These are phyloP conservation scores for Drosophila anceps DNA, from an alignment of 2,888 invertebrate genomes.

Conservation along the genomic window DNA sequence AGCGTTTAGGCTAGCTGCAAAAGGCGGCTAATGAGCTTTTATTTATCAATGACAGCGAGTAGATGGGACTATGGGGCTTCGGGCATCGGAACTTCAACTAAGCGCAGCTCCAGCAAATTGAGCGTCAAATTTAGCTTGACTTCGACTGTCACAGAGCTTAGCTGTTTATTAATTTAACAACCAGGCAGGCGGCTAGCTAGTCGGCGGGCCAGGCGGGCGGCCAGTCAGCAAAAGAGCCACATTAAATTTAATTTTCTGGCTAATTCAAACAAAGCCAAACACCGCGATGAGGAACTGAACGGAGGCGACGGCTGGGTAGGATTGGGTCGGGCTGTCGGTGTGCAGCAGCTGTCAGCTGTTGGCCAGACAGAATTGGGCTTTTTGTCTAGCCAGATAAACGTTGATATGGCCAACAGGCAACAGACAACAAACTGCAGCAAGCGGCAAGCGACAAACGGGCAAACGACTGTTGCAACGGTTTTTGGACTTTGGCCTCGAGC, in stretches of 20 bases:
- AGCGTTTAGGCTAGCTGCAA: constrained; percentile 43
- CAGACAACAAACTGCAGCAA: constrained; percentile 1
- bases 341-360: constrained; percentile 63
- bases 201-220: constrained; percentile 9
- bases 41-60: constrained; percentile 74
- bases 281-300: constrained; percentile 1
- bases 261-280: constrained; percentile 55
- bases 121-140: constrained; percentile 70
- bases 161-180: constrained; percentile 74
- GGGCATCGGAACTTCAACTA: constrained; percentile 12
- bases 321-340: constrained; percentile 18
- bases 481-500: constrained; percentile 72
- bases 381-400: constrained; percentile 74
- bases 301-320: background rate
- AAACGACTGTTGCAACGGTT: constrained; percentile 65
- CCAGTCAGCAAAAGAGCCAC: constrained; percentile 23
- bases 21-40: constrained; percentile 72
- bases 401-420: constrained; percentile 40
- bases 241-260: constrained; percentile 73
- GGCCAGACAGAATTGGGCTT: constrained; percentile 78
- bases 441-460: constrained; percentile 12
- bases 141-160: constrained; percentile 59
- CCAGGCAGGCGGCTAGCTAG: constrained; percentile 7
- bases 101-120: constrained; percentile 55
- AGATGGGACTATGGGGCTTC: constrained; percentile 2